phyloP scores from a whole-genome alignment of 2,113 vertebrate species.

The Aspiorhynchus laticeps region DNA sequence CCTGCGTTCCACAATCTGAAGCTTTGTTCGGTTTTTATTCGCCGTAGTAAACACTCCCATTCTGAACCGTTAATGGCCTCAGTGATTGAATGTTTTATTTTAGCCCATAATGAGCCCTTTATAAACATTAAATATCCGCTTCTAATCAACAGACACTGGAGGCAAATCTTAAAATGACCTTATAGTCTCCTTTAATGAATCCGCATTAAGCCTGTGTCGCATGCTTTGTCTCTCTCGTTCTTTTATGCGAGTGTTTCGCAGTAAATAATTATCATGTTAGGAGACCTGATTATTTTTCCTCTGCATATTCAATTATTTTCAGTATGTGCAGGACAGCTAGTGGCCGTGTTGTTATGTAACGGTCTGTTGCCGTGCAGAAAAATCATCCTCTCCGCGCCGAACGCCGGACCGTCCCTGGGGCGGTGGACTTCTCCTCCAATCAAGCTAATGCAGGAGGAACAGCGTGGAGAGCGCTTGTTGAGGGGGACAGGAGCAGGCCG shows the following conservation, averaged over 20 bases:
- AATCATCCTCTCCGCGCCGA: background rate
- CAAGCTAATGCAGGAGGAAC: conserved; percentile 30
- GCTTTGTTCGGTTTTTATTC: conserved; percentile 16
- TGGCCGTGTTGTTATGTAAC: conserved; percentile 24
- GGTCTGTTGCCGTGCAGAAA: conserved; percentile 28
- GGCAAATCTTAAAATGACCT: conserved; percentile 87
- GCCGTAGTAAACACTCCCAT: background rate
- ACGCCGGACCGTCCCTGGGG: background rate
- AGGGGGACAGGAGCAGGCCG: background rate
- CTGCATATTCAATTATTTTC: conserved; percentile 38
- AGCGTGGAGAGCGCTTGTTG: conserved; percentile 3
- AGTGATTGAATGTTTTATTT: conserved; percentile 80
- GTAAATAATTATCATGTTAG: conserved; percentile 80
- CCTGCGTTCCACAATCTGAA: background rate
- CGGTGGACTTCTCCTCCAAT: conserved; percentile 35
- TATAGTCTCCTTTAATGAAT: conserved; percentile 90
- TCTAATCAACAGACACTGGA: conserved; percentile 93
- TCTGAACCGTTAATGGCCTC: conserved; percentile 68
- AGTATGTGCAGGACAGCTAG: conserved; percentile 33
- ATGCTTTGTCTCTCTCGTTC: conserved; percentile 48
- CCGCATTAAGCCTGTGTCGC: conserved; percentile 88
- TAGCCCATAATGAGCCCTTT: conserved; percentile 84
- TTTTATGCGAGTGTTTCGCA: conserved; percentile 33
- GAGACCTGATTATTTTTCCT: conserved; percentile 76
- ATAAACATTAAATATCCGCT: conserved; percentile 88